Conservation (phyloP, 2,113 vertebrate genomes). For the Rhynchomys soricoides region DNA sequence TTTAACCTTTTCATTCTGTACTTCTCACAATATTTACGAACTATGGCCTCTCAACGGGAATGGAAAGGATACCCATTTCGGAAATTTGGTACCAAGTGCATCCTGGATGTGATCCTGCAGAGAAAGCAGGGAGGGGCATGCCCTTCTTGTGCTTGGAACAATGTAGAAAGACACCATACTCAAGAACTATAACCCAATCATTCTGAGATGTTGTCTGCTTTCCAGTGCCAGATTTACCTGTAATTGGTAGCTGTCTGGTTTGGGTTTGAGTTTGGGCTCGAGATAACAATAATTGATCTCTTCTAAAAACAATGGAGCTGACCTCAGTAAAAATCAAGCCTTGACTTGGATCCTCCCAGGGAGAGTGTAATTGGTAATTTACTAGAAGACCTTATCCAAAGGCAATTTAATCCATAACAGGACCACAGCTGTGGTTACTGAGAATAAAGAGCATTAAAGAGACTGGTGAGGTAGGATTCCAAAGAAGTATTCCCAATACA, state of each 20-base stretch:
- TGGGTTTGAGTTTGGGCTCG: conserved; percentile 42
- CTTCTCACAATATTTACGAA: conserved; percentile 78
- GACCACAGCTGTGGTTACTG: neutral
- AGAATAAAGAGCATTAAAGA: conserved; percentile 50
- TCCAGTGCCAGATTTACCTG: neutral
- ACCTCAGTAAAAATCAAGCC: conserved; percentile 19
- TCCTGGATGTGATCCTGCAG: neutral
- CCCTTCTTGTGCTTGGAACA: neutral
- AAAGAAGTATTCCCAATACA: conserved; percentile 41
- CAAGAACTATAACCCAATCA: neutral
- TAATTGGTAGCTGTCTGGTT: neutral
- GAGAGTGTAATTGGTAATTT: conserved; percentile 43
- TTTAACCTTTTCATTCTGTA: conserved; percentile 80
- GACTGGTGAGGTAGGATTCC: neutral
- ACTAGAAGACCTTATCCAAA: conserved; percentile 57
- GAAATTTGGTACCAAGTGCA: neutral
- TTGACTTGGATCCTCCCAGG: neutral
- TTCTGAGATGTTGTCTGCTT: neutral
- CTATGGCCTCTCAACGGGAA: conserved; percentile 40
- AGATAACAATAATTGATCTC: conserved; percentile 55
- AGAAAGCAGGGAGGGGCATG: neutral
- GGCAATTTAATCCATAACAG: conserved; percentile 49
- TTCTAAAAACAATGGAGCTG: conserved; percentile 46
- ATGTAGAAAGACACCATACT: too few species aligned
- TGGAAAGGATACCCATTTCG: conserved; percentile 1